Evolutionary conservation across 2,113 vertebrate species (phyloP).

Genomic region (Hoplias malabaricus): DNA sequence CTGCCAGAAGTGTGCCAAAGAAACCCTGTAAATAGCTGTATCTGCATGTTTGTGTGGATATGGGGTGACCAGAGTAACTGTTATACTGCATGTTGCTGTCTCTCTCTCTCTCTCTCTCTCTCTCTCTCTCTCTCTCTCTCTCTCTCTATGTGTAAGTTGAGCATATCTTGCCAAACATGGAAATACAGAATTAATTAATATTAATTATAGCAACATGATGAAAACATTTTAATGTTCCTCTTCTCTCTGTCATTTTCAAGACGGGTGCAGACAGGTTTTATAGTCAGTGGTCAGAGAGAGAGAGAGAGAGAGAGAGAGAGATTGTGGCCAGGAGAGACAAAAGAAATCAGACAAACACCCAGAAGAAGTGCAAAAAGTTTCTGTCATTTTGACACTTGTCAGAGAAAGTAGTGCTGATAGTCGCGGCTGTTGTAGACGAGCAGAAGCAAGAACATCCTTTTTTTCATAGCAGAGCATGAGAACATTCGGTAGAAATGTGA

Average conservation of each 20-base stretch:
- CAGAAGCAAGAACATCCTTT: neutral
- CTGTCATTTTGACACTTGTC: slow-evolving; percentile 26
- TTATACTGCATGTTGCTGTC: no score
- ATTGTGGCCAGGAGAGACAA: slow-evolving; percentile 9
- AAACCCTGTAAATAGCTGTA: slow-evolving; percentile 16
- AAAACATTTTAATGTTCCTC: no score
- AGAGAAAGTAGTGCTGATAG: neutral
- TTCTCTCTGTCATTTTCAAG: no score
- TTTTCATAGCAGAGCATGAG: slow-evolving; percentile 1
- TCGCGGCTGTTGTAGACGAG: neutral
- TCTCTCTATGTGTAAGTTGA: no score
- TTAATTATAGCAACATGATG: no score
- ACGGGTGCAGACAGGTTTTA: slow-evolving; percentile 48
- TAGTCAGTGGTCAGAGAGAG: slow-evolving; percentile 41
- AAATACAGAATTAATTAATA: no score
- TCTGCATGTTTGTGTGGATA: slow-evolving; percentile 15
- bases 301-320: slow-evolving; percentile 8
- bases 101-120: slow-evolving; percentile 30
- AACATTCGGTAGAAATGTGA: neutral
- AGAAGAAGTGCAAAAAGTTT: slow-evolving; percentile 39
- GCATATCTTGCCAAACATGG: no score
- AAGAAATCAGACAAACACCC: slow-evolving; percentile 13
- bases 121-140: slow-evolving; percentile 32
- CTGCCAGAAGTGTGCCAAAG: slow-evolving; percentile 20
- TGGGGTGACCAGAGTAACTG: slow-evolving; percentile 45